Percentiles rank a stretch among this genome's conserved stretches.
phyloP scores from a whole-genome alignment of 2,888 invertebrate species.

The Sphinx pinastri region DNA sequence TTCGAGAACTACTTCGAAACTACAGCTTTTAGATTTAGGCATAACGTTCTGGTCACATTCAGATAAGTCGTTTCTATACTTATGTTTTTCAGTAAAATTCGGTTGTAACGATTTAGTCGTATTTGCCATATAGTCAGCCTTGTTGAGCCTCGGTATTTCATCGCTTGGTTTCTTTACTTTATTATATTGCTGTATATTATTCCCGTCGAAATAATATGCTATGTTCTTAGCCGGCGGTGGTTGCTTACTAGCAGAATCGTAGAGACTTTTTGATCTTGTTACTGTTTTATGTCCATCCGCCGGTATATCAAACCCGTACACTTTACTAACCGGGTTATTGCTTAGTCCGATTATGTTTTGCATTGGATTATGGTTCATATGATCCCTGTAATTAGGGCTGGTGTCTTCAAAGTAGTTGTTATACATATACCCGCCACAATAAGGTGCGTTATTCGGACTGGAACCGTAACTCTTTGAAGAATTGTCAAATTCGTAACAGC shows the following conservation, averaged over 20 bases:
- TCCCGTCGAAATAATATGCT: conserved; percentile 81
- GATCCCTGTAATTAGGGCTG: conserved; percentile 61
- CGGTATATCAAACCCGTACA: conserved; percentile 72
- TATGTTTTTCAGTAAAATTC: conserved; percentile 70
- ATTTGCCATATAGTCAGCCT: conserved; percentile 80
- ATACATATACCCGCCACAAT: conserved; percentile 82
- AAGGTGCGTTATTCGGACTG: conserved; percentile 84
- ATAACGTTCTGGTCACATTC: conserved; percentile 74
- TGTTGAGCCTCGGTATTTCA: conserved; percentile 85
- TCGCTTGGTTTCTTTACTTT: conserved; percentile 73
- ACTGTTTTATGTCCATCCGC: conserved; percentile 72
- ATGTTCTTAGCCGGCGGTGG: conserved; percentile 76
- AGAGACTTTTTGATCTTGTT: conserved; percentile 74
- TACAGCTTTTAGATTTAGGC: conserved; percentile 80
- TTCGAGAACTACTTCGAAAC: conserved; percentile 80
- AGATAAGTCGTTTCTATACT: conserved; percentile 75
- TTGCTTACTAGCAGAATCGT: conserved; percentile 70
- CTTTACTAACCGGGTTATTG: conserved; percentile 62
- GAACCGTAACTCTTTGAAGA: conserved; percentile 86
- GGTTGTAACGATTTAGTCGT: conserved; percentile 76
- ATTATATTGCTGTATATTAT: conserved; percentile 68
- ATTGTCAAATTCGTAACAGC: conserved; percentile 80
- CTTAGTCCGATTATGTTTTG: conserved; percentile 33
- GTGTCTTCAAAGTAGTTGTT: conserved; percentile 71
- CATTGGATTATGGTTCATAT: conserved; percentile 37